Evolutionary conservation across 2,797 vertebrate species (phyloP).

Genomic region (Pelochelys cantorii): DNA sequence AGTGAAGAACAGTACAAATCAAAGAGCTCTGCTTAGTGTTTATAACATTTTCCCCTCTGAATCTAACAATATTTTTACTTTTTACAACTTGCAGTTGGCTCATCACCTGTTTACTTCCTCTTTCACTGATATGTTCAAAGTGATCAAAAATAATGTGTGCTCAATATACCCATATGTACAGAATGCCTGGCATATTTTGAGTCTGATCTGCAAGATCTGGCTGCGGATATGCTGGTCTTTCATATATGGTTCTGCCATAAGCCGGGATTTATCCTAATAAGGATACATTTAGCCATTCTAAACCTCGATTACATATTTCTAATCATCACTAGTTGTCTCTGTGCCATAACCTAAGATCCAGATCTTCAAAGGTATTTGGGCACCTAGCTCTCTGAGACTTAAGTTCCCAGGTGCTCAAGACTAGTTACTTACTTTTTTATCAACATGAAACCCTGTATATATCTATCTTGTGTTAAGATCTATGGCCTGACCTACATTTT

Average conservation of each 20-base stretch:
- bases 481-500: not conserved
- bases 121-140: conserved; percentile 41
- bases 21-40: conserved; percentile 80
- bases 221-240: not conserved
- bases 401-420: not conserved
- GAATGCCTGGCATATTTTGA: accelerated
- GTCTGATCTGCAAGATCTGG: not conserved
- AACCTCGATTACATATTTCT: not conserved
- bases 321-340: not conserved
- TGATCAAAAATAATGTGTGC: not conserved
- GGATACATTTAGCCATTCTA: not conserved
- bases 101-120: conserved; percentile 80
- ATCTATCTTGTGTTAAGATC: not conserved
- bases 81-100: conserved; percentile 65
- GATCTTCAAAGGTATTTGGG: not conserved
- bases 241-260: not conserved
- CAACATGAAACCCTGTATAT: not conserved
- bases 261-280: not conserved
- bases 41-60: conserved; percentile 68
- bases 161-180: not conserved
- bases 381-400: not conserved
- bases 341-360: not conserved
- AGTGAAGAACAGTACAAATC: conserved; percentile 82
- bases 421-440: not conserved
- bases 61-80: conserved; percentile 74